Evolutionary conservation across 2,888 invertebrate species (phyloP), one percentile per base, ranked within the genome.

Genomic region (Agrochola litura): DNA sequence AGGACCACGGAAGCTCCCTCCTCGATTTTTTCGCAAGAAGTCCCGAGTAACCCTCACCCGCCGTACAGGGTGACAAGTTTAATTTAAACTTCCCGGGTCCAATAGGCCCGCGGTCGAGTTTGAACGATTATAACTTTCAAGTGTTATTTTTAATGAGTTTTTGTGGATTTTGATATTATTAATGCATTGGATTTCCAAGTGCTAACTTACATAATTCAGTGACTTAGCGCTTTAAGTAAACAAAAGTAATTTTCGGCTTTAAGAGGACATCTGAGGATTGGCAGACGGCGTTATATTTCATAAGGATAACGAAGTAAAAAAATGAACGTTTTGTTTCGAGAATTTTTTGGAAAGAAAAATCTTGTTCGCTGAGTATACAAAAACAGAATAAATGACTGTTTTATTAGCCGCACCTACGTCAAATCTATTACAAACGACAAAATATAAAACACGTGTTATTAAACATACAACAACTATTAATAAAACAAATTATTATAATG

Each of bases 61-160:
- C 70, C 84, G 89, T 89, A 30, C 49, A 66, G 92, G 93, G 92
- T 93, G 96, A 95, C 95, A 95, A 95, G 92, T 94, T 94, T 94
- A 95, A 96, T 95, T 95, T 95, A 96, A 96, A 95, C 91, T 95
- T 95, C 89, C 87, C 89, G 92, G 92, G 90, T 88, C 92, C 90
- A 88, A 91, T 90, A 91, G 93, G 92, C 93, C 93, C 92, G 90
- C 88, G 89, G 90, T 87, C 90, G 89, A 90, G 86, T 89, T 90
- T 90, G 86, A 91, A 91, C 94, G 94, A 94, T 95, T 94, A 95
- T 93, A 95, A 95, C 92, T 95, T 95, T 89, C 79, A 93, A 95
- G 93, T 94, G 95, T 94, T 95, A 95, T 95, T 95, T 95, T 95
- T 95, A 95, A 95, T 94, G 95, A 95, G 93, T 94, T 95, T 94